These are phyloP conservation scores for Cerceris ruficornis DNA, from an alignment of 2,888 invertebrate genomes.

Conservation along the genomic window DNA sequence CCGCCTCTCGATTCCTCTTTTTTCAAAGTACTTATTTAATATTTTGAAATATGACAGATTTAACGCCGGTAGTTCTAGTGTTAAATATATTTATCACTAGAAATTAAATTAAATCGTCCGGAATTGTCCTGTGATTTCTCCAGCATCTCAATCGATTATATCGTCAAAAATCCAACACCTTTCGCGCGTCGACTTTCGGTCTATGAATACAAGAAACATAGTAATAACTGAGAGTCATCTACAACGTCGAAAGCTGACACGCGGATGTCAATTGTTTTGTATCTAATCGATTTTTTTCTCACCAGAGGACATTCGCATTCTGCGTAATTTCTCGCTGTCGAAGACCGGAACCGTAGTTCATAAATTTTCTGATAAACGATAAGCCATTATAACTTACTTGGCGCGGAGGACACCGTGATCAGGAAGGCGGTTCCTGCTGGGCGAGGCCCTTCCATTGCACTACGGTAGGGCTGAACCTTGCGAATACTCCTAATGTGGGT, in stretches of 20 bases:
- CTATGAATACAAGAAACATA: conserved; percentile 5
- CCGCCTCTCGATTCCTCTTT: no score
- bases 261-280: conserved; percentile 9
- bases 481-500: conserved; percentile 84
- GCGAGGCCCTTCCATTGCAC: conserved; percentile 88
- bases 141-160: no score
- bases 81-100: no score
- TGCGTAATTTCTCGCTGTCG: conserved; percentile 64
- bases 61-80: no score
- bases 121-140: no score
- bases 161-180: not conserved
- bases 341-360: conserved; percentile 19
- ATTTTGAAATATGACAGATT: no score
- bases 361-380: conserved; percentile 33
- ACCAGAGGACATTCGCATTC: conserved; percentile 51
- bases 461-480: conserved; percentile 84
- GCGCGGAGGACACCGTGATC: conserved; percentile 89
- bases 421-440: conserved; percentile 86
- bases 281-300: conserved; percentile 32
- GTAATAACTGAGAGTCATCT: conserved; percentile 20
- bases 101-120: no score
- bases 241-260: conserved; percentile 30
- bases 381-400: conserved; percentile 85
- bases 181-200: not conserved
- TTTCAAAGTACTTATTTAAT: no score